Evolutionary conservation across 2,113 vertebrate genomes (phyloP).

Genomic region (Oncorhynchus tshawytscha): DNA sequence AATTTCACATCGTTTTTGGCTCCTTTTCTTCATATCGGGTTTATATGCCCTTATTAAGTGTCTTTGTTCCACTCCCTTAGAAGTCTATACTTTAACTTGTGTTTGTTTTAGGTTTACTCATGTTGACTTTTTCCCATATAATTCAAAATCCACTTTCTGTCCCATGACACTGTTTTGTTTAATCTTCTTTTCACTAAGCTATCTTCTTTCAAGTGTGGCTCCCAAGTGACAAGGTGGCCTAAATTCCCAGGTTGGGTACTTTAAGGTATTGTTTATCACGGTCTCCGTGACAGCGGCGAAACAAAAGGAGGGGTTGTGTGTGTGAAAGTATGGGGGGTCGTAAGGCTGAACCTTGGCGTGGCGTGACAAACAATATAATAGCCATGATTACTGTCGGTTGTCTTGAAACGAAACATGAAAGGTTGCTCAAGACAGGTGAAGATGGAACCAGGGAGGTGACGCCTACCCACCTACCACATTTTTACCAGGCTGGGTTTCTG

Average conservation of each 20-base stretch:
- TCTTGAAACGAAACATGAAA: slow-evolving; percentile 48
- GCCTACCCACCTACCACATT: slow-evolving; percentile 23
- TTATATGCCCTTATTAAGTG: slow-evolving; percentile 48
- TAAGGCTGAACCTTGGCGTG: slow-evolving; percentile 22
- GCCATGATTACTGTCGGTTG: slow-evolving; percentile 50
- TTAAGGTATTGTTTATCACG: slow-evolving; percentile 34
- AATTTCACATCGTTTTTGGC: slow-evolving; percentile 41
- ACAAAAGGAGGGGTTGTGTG: slow-evolving; percentile 44
- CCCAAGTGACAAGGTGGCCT: slow-evolving; percentile 47
- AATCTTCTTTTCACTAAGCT: background rate
- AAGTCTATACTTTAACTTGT: background rate
- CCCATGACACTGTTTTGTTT: slow-evolving; percentile 33
- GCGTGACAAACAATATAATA: slow-evolving; percentile 55
- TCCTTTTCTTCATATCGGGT: slow-evolving; percentile 10
- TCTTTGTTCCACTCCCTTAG: slow-evolving; percentile 26
- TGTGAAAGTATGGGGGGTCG: slow-evolving; percentile 43
- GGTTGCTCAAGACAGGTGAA: background rate
- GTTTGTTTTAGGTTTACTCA: background rate
- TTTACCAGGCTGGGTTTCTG: no score
- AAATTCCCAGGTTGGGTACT: slow-evolving; percentile 28
- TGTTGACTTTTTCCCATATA: background rate
- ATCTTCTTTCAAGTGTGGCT: slow-evolving; percentile 48
- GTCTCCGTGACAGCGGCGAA: slow-evolving; percentile 27
- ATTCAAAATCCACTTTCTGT: slow-evolving; percentile 10
- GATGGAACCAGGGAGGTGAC: background rate